Evolutionary conservation across 2,888 invertebrate species (phyloP).

Genomic region (Thyatira batis): DNA sequence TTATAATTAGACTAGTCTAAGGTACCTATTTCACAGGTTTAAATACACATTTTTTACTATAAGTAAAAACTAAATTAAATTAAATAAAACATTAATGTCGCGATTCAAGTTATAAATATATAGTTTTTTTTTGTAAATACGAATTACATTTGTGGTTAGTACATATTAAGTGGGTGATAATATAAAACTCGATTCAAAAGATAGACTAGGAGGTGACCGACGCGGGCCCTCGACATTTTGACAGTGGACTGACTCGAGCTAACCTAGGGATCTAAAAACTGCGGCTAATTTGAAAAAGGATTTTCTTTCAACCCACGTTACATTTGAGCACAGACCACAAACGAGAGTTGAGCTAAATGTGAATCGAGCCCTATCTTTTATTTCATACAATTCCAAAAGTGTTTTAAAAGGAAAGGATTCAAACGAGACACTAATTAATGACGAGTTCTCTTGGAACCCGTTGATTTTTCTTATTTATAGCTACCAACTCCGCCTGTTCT

Average conservation of each 20-base stretch:
- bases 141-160: too few relatives aligned
- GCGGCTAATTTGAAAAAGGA: conserved; percentile 16
- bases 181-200: too few relatives aligned
- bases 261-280: background rate
- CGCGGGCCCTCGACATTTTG: too few relatives aligned
- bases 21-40: too few relatives aligned
- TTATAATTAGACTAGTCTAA: too few relatives aligned
- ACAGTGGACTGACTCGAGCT: background rate
- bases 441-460: conserved; percentile 20
- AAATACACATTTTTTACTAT: too few relatives aligned
- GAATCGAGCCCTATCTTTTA: conserved; percentile 26
- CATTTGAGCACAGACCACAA: conserved; percentile 17
- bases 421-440: conserved; percentile 36
- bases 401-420: conserved; percentile 34
- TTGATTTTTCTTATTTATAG: conserved; percentile 22
- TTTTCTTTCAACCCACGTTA: conserved; percentile 31
- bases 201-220: background rate
- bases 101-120: too few relatives aligned
- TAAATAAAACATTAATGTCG: too few relatives aligned
- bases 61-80: too few relatives aligned
- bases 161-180: background rate
- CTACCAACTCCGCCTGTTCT: conserved; percentile 2
- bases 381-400: conserved; percentile 28
- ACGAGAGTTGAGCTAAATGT: conserved; percentile 26
- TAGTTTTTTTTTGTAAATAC: too few relatives aligned